Evolutionary conservation across 2,797 vertebrate genomes (phyloP).

Genomic region (Orientallactaga sibirica): DNA sequence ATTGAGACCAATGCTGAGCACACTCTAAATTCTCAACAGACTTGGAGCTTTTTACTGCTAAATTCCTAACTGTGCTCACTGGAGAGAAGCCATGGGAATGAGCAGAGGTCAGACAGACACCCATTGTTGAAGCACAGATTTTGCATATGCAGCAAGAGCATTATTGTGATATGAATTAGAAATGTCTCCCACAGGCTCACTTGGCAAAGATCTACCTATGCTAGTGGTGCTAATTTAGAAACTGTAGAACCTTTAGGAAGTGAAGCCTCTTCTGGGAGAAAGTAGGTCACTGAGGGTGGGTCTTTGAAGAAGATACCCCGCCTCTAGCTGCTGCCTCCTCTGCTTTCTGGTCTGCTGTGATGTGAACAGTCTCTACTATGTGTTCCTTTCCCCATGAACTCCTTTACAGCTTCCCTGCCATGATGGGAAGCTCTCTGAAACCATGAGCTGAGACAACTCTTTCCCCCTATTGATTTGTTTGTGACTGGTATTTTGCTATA

Average conservation of each 20-base stretch:
- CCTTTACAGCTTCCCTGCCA: too few relatives aligned
- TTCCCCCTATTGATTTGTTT: too few relatives aligned
- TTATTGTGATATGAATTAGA: not conserved
- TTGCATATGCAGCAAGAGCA: not conserved
- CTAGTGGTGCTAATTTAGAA: not conserved
- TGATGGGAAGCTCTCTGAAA: too few relatives aligned
- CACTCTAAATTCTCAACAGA: rapidly evolving
- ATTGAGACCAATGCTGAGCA: not conserved
- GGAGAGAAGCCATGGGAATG: not conserved
- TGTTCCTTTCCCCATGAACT: too few relatives aligned
- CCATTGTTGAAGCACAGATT: not conserved
- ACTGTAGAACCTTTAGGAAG: not conserved
- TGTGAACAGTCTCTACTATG: not conserved
- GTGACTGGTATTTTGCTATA: too few relatives aligned
- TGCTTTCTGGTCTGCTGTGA: not conserved
- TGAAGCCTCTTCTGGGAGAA: not conserved
- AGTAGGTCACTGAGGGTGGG: not conserved
- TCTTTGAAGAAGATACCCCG: too few relatives aligned
- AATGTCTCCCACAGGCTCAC: not conserved
- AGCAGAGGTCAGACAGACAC: not conserved
- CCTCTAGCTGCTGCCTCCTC: not conserved
- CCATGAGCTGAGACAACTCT: too few relatives aligned
- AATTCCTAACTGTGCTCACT: not conserved
- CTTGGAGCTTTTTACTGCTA: not conserved
- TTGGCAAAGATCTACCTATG: not conserved